These are phyloP conservation scores for Phoxinus phoxinus DNA, from an alignment of 2,113 vertebrate species.

Conservation along the genomic window DNA sequence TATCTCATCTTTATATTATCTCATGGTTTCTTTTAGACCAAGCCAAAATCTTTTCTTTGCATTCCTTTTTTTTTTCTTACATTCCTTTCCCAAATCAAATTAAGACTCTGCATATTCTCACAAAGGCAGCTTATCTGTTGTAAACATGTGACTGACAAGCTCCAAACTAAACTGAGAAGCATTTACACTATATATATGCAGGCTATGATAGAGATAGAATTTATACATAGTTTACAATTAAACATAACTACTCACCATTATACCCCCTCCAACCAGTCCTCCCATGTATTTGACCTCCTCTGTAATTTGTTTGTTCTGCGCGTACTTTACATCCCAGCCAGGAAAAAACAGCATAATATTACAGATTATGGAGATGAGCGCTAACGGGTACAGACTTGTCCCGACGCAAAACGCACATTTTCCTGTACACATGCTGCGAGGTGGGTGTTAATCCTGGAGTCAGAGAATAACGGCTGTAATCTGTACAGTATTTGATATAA, in stretches of 20 bases:
- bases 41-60: neutral
- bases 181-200: no score
- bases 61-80: neutral
- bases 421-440: constrained; percentile 78
- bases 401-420: constrained; percentile 76
- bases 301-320: constrained; percentile 70
- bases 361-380: constrained; percentile 73
- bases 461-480: neutral
- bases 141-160: neutral
- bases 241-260: constrained; percentile 73
- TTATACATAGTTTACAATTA: neutral
- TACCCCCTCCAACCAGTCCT: constrained; percentile 78
- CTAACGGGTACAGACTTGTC: constrained; percentile 73
- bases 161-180: neutral
- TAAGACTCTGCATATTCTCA: neutral
- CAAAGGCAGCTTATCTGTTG: neutral
- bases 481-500: neutral
- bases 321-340: constrained; percentile 67
- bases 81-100: constrained; percentile 32
- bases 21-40: neutral
- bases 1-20: neutral
- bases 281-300: constrained; percentile 82
- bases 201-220: neutral
- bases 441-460: neutral
- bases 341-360: constrained; percentile 83